Evolutionary conservation across 2,797 vertebrate species (phyloP), one percentile per base, ranked within the genome.

Genomic region (Mormyrus hasselquistii): DNA sequence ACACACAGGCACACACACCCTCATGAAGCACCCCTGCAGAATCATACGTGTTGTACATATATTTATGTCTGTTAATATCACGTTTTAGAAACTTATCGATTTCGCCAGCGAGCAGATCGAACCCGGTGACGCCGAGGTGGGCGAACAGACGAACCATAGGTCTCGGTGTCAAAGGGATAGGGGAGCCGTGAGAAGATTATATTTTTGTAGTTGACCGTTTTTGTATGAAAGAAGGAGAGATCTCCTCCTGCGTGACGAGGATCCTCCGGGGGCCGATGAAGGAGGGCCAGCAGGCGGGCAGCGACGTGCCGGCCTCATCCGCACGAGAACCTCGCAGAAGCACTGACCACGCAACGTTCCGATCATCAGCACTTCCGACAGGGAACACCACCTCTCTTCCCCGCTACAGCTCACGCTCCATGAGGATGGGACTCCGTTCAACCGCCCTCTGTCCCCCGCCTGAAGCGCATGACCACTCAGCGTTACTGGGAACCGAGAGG

Each of bases 361-460:
- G 93, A 96, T 95, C 94, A 93, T 92, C 94, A 96, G 96, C 95
- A 96, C 96, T 96, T 96, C 95, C n/a, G 50, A 88, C 76, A 69
- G 87, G 89, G 82, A 91, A 92, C 88, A 52, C 84, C 92, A 91
- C 89, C 90, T 90, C 44, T 25, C 41, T 83, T n/a, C 79, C 90
- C 89, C 89, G 91, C 92, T 47, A 82, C 50, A 82, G 65, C 52
- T 19, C 44, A 19, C 44, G 38, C 38, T 88, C 87, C 25, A 7
- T n/a, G 69, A n/a, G 44, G 14, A 44, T n/a, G 52, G 57, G 57
- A 88, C 9, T 83, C 41, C 19, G 29, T 86, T 22, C 4, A 34
- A 65, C 65, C 53, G 50, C 89, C 50, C 65, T 87, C 50, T 0
- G 50, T 22, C 52, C 53, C 12, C 57, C 4, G 2, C 6, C 88